Conservation (phyloP, 2,888 invertebrate genomes). For the Bellardia bayeri region DNA sequence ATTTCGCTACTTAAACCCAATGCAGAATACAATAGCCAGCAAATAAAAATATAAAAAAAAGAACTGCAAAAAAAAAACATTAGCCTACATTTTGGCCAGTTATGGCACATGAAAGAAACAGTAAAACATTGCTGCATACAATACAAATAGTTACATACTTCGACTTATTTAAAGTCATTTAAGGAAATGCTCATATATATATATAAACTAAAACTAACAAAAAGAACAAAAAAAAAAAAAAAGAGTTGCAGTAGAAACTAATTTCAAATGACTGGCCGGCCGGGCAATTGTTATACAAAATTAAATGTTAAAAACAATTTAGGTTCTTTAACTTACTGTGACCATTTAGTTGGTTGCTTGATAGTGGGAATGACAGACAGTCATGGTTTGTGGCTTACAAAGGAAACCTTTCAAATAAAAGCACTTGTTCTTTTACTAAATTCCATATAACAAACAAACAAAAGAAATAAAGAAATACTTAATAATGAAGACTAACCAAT, state of each 20-base stretch:
- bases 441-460: neutral
- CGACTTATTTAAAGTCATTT: constrained; percentile 48
- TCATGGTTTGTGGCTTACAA: constrained; percentile 65
- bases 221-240: constrained; percentile 27
- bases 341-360: neutral
- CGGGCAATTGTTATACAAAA: constrained; percentile 48
- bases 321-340: constrained; percentile 49
- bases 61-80: constrained; percentile 42
- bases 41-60: neutral
- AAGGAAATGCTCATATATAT: constrained; percentile 62
- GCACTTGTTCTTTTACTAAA: constrained; percentile 57
- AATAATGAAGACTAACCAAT: constrained; percentile 40
- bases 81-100: constrained; percentile 66
- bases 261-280: constrained; percentile 36
- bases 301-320: constrained; percentile 30
- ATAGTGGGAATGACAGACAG: neutral
- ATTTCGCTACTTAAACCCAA: neutral
- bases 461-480: constrained; percentile 10
- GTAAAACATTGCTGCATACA: constrained; percentile 35
- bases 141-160: constrained; percentile 16
- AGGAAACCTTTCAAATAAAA: constrained; percentile 68
- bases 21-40: neutral
- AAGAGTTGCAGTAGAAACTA: constrained; percentile 46
- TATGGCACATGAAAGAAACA: constrained; percentile 59
- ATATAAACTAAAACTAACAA: constrained; percentile 19